phyloP scores from a whole-genome alignment of 1,140 invertebrate genomes.

The Drosophila gunungcola region DNA sequence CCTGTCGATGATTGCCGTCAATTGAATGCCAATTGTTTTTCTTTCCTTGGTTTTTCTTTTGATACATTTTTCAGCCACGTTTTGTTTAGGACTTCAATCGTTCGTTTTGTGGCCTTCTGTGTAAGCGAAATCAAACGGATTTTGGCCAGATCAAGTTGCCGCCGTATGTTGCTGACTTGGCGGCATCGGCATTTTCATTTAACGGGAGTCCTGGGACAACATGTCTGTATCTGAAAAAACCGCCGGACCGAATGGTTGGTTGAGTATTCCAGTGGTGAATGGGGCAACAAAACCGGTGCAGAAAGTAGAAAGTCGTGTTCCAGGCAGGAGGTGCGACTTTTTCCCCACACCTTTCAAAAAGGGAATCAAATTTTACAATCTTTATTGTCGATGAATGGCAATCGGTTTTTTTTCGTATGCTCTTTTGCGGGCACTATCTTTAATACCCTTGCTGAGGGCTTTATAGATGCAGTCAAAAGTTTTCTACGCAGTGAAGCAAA shows the following conservation, averaged over 20 bases:
- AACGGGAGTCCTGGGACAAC: slow-evolving; percentile 43
- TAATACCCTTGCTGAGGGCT: not conserved
- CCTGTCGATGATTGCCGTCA: slow-evolving; percentile 65
- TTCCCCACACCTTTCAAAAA: slow-evolving; percentile 7
- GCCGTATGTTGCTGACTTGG: slow-evolving; percentile 35
- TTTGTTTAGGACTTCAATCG: slow-evolving; percentile 38
- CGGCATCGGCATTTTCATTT: slow-evolving; percentile 61
- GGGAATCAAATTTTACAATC: slow-evolving; percentile 45
- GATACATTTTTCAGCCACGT: slow-evolving; percentile 56
- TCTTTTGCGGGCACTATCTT: not conserved
- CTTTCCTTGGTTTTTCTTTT: slow-evolving; percentile 47
- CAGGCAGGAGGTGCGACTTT: slow-evolving; percentile 6
- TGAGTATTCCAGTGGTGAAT: not conserved
- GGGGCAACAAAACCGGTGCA: slow-evolving; percentile 6
- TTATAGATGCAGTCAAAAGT: too few relatives aligned
- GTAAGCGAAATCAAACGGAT: slow-evolving; percentile 56
- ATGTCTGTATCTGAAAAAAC: slow-evolving; percentile 30
- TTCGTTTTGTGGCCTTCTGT: slow-evolving; percentile 2
- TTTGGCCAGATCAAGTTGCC: slow-evolving; percentile 59
- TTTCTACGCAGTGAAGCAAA: too few relatives aligned
- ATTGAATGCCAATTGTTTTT: slow-evolving; percentile 75
- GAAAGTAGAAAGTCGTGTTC: slow-evolving; percentile 48
- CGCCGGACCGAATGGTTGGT: slow-evolving; percentile 6
- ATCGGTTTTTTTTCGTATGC: not conserved
- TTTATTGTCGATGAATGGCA: slow-evolving; percentile 55